phyloP scores from a whole-genome alignment of 2,888 invertebrate species.

The Drosophila siamana region DNA sequence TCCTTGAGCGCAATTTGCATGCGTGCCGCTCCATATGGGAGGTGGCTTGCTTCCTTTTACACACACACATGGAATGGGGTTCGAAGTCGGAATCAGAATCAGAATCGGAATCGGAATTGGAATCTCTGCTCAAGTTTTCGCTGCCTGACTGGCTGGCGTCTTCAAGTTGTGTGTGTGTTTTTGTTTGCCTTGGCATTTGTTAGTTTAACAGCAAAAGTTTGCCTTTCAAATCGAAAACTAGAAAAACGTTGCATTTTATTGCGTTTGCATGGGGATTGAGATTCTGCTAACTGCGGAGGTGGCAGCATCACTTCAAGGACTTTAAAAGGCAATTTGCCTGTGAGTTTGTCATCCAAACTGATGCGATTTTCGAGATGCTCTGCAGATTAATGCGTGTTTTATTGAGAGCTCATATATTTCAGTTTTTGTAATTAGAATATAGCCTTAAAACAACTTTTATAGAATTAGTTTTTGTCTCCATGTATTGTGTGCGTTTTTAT shows the following conservation, averaged over 20 bases:
- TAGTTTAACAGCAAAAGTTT: constrained; percentile 83
- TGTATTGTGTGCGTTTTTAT: too few relatives aligned
- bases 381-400: background rate
- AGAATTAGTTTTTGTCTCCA: too few relatives aligned
- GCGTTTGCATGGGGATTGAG: constrained; percentile 26
- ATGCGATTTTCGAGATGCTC: constrained; percentile 10
- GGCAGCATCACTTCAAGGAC: constrained; percentile 72
- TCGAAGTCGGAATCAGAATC: constrained; percentile 32
- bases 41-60: too few relatives aligned
- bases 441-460: too few relatives aligned
- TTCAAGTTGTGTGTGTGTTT: constrained; percentile 37
- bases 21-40: constrained; percentile 62
- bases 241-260: constrained; percentile 73
- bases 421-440: too few relatives aligned
- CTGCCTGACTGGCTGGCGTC: constrained; percentile 59
- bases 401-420: too few relatives aligned
- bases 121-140: constrained; percentile 22
- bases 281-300: constrained; percentile 28
- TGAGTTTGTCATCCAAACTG: constrained; percentile 35
- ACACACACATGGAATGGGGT: constrained; percentile 22
- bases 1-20: constrained; percentile 75
- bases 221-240: constrained; percentile 79
- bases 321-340: constrained; percentile 68
- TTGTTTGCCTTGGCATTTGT: constrained; percentile 65
- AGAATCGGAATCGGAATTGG: constrained; percentile 37